These are phyloP conservation scores for Anarrhichthys ocellatus DNA, from an alignment of 2,113 vertebrate genomes.

Conservation along the genomic window DNA sequence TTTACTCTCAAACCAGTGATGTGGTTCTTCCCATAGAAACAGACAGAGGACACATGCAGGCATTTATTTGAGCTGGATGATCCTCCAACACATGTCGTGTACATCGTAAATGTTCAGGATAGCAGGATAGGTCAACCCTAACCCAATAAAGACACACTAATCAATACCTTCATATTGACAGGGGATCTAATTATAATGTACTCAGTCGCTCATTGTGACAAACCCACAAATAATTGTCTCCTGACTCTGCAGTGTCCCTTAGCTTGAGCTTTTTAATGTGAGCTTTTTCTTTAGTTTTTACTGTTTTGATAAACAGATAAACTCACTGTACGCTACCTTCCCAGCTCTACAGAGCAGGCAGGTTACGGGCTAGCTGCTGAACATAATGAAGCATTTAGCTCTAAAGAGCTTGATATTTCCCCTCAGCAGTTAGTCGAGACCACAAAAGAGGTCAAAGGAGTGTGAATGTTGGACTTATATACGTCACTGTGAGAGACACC, in stretches of 20 bases:
- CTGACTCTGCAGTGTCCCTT: background rate
- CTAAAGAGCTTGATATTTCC: background rate
- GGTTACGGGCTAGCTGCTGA: background rate
- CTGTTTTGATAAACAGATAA: background rate
- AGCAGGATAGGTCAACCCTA: background rate
- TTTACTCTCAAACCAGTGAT: conserved; percentile 1
- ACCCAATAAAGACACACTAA: background rate
- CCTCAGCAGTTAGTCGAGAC: background rate
- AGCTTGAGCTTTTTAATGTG: background rate
- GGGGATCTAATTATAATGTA: background rate
- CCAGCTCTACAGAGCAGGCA: background rate
- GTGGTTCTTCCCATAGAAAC: background rate
- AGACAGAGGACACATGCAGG: background rate
- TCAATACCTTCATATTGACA: background rate
- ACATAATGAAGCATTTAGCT: background rate
- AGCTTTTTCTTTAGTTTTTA: background rate
- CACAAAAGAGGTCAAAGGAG: background rate
- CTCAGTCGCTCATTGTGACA: background rate
- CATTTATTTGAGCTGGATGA: background rate
- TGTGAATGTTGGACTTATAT: background rate
- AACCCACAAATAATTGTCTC: background rate
- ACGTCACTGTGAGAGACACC: background rate
- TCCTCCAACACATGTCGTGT: background rate
- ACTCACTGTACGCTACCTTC: background rate
- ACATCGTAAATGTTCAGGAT: background rate